Evolutionary conservation across 1,140 invertebrate genomes (phyloP), one percentile per base, ranked within the genome.

Genomic region (Lethrus apterus): DNA sequence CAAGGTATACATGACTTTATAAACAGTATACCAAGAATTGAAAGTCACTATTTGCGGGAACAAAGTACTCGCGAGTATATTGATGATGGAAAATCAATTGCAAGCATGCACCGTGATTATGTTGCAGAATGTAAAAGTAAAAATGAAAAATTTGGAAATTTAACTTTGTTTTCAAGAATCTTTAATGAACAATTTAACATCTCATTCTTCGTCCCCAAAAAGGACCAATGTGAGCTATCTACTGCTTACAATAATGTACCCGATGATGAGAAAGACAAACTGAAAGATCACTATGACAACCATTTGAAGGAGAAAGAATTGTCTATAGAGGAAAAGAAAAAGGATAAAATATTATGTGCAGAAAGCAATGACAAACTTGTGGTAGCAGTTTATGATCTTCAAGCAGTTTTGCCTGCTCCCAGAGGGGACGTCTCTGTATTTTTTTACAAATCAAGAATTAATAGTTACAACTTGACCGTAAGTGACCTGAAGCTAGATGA

Each of bases 371-470:
- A 56, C 46, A 46, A 32, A 10, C 46, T 49, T 34, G 48, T 41
- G 44, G 55, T 61, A 15, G 29, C 53, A 32, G 42, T 47, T 14
- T 66, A 56, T 52, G 66, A 68, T 51, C 43, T 67, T 8, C 50
- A 70, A 44, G 63, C 65, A 46, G 59, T 62, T 34, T 29, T 68
- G 30, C 51, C 54, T 46, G 50, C 14, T 31, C 62, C 65, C 15
- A 56, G 48, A 40, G 57, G 58, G 7, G 55, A 70, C 13, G 51
- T 58, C 17, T 63, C 56, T 35, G 47, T 45, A 9, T 67, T 67
- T 51, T 69, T 62, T 46, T 70, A 70, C 50, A 66, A 61, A 52
- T 59, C 56, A n/a, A 72, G 71, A 50, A 40, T 52, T 18, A 44
- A 20, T 20, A 38, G 13, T 29, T 52, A 52, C 34, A 55, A 52